Percentiles rank a stretch among this genome's conserved stretches.
Evolutionary conservation across 92 coral and sea anemone species (phyloP).

Genomic region (Phenganax subtilis): DNA sequence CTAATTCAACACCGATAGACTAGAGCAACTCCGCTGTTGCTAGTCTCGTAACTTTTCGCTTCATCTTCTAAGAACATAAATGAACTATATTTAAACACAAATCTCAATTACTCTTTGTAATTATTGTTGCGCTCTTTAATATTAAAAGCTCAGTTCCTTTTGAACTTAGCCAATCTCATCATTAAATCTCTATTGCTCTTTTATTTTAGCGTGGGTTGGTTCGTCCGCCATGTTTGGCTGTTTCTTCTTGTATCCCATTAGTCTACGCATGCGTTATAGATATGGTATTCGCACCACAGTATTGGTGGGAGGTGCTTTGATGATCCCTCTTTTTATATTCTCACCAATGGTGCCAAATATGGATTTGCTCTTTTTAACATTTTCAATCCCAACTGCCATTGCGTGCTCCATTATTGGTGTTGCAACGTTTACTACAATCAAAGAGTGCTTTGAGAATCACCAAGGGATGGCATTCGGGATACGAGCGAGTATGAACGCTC

Average conservation of each 20-base stretch:
- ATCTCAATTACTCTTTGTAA: neutral
- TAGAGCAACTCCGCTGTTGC: neutral
- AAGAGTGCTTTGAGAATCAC: conserved; percentile 14
- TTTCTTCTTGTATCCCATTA: conserved; percentile 17
- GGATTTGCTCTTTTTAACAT: conserved; percentile 25
- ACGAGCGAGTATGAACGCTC: conserved; percentile 19
- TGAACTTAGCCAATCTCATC: too few species aligned
- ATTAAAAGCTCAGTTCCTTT: neutral
- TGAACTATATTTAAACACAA: neutral
- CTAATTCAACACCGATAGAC: too few species aligned
- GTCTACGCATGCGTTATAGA: conserved; percentile 30
- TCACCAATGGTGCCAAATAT: conserved; percentile 34
- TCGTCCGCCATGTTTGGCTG: conserved; percentile 41
- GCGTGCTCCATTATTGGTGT: conserved; percentile 24
- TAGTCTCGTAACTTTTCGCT: too few species aligned
- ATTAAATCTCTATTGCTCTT: neutral
- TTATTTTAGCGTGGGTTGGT: conserved; percentile 34
- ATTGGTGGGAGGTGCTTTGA: conserved; percentile 7
- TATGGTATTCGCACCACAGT: conserved; percentile 28
- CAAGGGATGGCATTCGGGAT: conserved; percentile 30
- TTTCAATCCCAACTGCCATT: conserved; percentile 26
- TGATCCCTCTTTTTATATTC: conserved; percentile 16
- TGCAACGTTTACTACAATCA: conserved; percentile 27
- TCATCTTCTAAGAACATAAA: neutral
- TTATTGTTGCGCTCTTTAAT: neutral